Conservation (phyloP, 2,888 invertebrate species). For the Aphelenchoides bicaudatus region DNA sequence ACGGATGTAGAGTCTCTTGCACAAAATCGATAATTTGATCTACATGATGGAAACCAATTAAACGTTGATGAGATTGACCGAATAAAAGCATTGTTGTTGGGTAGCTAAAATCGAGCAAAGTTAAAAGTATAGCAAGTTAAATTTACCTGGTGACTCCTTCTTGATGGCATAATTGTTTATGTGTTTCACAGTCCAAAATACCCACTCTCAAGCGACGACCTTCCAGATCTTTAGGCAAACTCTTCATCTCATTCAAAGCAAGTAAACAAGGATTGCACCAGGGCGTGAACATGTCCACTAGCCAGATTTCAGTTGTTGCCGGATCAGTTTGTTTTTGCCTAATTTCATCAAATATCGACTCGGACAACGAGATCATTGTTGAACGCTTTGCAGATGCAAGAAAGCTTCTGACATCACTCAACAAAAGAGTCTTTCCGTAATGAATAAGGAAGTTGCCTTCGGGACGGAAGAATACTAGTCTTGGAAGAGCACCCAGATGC, state of each 20-base stretch:
- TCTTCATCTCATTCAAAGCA: slow-evolving; percentile 70
- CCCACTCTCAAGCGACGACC: slow-evolving; percentile 42
- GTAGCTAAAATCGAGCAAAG: slow-evolving; percentile 65
- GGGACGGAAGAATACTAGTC: slow-evolving; percentile 73
- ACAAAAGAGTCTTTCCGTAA: slow-evolving; percentile 68
- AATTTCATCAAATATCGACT: slow-evolving; percentile 53
- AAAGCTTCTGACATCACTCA: slow-evolving; percentile 61
- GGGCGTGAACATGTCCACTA: slow-evolving; percentile 75
- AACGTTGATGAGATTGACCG: slow-evolving; percentile 65
- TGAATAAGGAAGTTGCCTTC: slow-evolving; percentile 75
- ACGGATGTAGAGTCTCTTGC: slow-evolving; percentile 60
- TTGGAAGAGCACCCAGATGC: slow-evolving; percentile 66
- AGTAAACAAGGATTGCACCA: slow-evolving; percentile 72
- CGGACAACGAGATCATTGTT: slow-evolving; percentile 61
- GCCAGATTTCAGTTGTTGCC: slow-evolving; percentile 65
- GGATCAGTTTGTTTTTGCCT: slow-evolving; percentile 29
- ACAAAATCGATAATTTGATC: slow-evolving; percentile 70
- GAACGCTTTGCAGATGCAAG: slow-evolving; percentile 51
- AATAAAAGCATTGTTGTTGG: slow-evolving; percentile 73
- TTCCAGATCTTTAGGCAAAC: slow-evolving; percentile 66
- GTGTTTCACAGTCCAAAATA: slow-evolving; percentile 51
- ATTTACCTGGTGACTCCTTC: slow-evolving; percentile 45
- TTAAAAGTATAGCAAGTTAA: slow-evolving; percentile 65
- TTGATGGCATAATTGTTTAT: slow-evolving; percentile 42
- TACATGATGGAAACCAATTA: slow-evolving; percentile 68